Conservation (phyloP, 30 jellyfish, hydroid and myxozoan species). For the Aurelia aurita region DNA sequence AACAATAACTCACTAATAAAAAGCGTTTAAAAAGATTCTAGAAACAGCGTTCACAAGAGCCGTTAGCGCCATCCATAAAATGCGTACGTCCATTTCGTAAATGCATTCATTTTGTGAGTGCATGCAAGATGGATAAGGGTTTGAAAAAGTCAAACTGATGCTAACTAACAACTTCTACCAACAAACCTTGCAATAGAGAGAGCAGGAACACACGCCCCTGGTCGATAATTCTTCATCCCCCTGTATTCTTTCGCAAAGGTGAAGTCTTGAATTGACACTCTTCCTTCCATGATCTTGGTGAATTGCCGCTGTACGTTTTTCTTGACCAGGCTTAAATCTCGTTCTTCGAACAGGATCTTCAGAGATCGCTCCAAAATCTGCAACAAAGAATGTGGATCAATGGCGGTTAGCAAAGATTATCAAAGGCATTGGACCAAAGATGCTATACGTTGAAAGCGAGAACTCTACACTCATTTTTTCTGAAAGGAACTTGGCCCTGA, state of each 20-base stretch:
- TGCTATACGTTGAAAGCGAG: no score
- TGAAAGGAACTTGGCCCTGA: no score
- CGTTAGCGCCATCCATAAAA: no score
- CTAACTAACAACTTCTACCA: background rate
- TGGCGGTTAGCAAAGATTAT: no score
- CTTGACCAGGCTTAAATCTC: conserved; percentile 86
- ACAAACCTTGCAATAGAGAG: conserved; percentile 81
- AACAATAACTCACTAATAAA: no score
- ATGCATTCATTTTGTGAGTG: no score
- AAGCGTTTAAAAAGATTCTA: no score
- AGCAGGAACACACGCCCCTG: conserved; percentile 99
- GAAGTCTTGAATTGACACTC: conserved; percentile 81
- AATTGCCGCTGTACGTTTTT: conserved; percentile 78
- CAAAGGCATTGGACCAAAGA: no score
- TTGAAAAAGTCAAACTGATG: background rate
- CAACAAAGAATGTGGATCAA: background rate
- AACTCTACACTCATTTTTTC: no score
- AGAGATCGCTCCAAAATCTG: conserved; percentile 88
- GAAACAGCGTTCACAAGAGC: no score
- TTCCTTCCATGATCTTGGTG: conserved; percentile 87
- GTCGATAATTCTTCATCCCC: conserved; percentile 84
- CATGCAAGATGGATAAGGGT: no score
- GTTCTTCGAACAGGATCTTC: conserved; percentile 82
- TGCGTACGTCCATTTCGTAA: no score
- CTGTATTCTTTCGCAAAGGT: conserved; percentile 96